phyloP scores from a whole-genome alignment of 2,888 invertebrate species.

The Andrena praecox region DNA sequence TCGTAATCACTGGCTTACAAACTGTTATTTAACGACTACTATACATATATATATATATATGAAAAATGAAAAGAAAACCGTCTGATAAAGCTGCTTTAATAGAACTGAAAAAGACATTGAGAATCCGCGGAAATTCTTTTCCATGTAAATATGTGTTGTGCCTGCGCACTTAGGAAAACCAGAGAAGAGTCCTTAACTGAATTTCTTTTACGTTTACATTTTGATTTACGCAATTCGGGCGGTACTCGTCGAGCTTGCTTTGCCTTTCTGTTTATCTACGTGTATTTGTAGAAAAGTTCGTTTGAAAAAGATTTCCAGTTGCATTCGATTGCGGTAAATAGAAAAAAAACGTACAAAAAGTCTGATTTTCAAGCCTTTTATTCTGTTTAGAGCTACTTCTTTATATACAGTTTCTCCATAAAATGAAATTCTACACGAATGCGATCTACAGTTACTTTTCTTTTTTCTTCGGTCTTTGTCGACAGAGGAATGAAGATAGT shows the following conservation, averaged over 20 bases:
- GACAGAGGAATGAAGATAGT: background rate
- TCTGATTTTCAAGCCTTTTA: constrained; percentile 30
- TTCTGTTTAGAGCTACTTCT: constrained; percentile 2
- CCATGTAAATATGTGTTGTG: constrained; percentile 74
- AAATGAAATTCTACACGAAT: constrained; percentile 1
- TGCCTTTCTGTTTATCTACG: constrained; percentile 22
- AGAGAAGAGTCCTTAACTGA: constrained; percentile 68
- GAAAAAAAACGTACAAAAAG: constrained; percentile 15
- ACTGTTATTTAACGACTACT: constrained; percentile 68
- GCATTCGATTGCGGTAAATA: constrained; percentile 19
- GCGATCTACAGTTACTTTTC: constrained; percentile 14
- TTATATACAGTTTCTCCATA: constrained; percentile 13
- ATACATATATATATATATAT: background rate
- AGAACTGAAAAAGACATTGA: constrained; percentile 57
- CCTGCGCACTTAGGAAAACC: constrained; percentile 69
- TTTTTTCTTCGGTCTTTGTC: background rate
- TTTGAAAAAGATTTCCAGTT: constrained; percentile 12
- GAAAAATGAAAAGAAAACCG: constrained; percentile 26
- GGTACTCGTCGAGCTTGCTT: constrained; percentile 22
- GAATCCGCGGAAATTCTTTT: constrained; percentile 69
- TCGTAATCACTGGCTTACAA: constrained; percentile 64
- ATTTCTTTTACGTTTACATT: constrained; percentile 54
- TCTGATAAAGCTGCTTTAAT: constrained; percentile 58
- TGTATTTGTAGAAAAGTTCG: constrained; percentile 15
- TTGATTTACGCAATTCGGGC: constrained; percentile 30